These are phyloP conservation scores for Phaetusa simplex DNA, from an alignment of 2,113 vertebrate species.

Conservation along the genomic window DNA sequence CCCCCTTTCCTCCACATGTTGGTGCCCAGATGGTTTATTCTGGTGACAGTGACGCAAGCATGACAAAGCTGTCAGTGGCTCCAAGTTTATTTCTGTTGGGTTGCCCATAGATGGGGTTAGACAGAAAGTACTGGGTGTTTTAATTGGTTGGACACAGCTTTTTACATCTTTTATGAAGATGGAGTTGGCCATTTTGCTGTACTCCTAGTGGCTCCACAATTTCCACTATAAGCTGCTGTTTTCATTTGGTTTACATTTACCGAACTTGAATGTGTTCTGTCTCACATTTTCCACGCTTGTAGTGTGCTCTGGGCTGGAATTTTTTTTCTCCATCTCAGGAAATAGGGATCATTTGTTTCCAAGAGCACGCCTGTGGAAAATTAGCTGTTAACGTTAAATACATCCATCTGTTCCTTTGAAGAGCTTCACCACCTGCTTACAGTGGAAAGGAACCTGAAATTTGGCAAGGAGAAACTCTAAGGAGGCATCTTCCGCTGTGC, in stretches of 20 bases:
- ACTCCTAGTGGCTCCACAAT: background rate
- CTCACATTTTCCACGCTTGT: slow-evolving; percentile 50
- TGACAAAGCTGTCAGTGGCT: background rate
- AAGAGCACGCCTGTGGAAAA: slow-evolving; percentile 15
- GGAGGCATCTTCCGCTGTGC: background rate
- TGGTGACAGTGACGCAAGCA: background rate
- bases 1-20: background rate
- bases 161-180: background rate
- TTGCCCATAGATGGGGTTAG: background rate
- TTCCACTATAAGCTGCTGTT: slow-evolving; percentile 16
- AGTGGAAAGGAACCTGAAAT: slow-evolving; percentile 12
- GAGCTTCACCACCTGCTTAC: slow-evolving; percentile 31
- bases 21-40: rapidly evolving
- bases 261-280: background rate
- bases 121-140: background rate
- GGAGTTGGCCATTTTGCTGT: background rate
- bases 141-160: background rate
- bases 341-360: slow-evolving; percentile 23
- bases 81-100: background rate
- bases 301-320: background rate
- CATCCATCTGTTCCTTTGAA: slow-evolving; percentile 41
- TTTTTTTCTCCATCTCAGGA: slow-evolving; percentile 23
- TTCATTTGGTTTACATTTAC: slow-evolving; percentile 13
- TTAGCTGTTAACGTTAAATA: slow-evolving; percentile 19
- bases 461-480: background rate